Evolutionary conservation across 2,888 invertebrate genomes (phyloP).

Genomic region (Buathra laborator): DNA sequence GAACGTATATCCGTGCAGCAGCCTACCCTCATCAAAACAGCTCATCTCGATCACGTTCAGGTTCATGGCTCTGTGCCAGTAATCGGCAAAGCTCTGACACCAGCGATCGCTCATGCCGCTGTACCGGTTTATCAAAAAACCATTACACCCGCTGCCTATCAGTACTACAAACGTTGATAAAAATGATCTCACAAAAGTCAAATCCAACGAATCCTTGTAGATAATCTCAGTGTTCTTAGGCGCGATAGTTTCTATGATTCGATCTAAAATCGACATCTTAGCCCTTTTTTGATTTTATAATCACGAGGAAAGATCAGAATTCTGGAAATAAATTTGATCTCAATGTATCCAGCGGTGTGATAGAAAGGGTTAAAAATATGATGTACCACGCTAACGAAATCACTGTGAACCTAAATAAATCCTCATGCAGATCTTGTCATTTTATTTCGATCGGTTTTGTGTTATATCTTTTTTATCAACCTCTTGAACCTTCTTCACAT

Average conservation of each 20-base stretch:
- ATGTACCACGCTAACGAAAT: not conserved
- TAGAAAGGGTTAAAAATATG: not conserved
- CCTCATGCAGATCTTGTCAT: constrained; percentile 18
- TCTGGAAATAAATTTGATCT: not conserved
- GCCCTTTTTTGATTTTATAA: not conserved
- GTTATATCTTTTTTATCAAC: not conserved
- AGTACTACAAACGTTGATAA: constrained; percentile 67
- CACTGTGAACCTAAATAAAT: not conserved
- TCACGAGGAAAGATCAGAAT: not conserved
- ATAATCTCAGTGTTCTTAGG: not conserved
- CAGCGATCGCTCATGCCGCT: constrained; percentile 79
- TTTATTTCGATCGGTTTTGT: not conserved
- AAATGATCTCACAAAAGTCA: not conserved
- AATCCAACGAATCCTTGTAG: not conserved
- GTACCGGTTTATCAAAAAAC: constrained; percentile 81
- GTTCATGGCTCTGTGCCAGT: constrained; percentile 85
- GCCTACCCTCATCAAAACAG: constrained; percentile 86
- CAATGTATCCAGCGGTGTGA: too few relatives aligned
- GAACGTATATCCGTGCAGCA: constrained; percentile 87
- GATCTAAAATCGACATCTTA: not conserved
- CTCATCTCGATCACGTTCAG: constrained; percentile 85
- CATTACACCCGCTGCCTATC: constrained; percentile 76
- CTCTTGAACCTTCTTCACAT: not conserved
- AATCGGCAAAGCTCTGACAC: constrained; percentile 81
- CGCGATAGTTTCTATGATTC: not conserved